These are phyloP conservation scores for Meda fulgida DNA, from an alignment of 2,797 vertebrate genomes.

Conservation along the genomic window DNA sequence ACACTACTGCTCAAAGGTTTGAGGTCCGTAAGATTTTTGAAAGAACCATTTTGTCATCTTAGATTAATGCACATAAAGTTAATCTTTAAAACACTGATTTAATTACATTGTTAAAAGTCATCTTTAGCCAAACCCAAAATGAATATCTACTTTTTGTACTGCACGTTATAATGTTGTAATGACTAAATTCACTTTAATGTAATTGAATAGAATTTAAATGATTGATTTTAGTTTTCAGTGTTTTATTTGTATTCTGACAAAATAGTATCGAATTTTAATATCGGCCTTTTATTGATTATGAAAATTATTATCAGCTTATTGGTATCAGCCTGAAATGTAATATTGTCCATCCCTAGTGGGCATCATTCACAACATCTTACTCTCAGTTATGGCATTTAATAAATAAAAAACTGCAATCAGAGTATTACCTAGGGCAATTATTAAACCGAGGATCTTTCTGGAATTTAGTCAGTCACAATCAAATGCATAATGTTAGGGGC, in stretches of 20 bases:
- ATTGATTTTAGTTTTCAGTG: background rate
- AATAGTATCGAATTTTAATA: background rate
- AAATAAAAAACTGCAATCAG: background rate
- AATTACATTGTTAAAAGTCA: background rate
- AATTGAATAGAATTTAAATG: background rate
- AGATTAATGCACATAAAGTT: background rate
- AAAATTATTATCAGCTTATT: background rate
- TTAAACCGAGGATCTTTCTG: too few relatives aligned
- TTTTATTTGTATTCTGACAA: background rate
- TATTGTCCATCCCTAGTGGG: background rate
- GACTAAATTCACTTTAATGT: background rate
- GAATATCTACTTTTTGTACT: background rate
- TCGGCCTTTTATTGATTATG: background rate
- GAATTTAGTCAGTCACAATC: too few relatives aligned
- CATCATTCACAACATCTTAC: background rate
- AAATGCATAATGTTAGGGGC: too few relatives aligned
- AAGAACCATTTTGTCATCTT: background rate
- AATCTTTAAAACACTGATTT: background rate
- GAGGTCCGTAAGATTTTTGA: background rate
- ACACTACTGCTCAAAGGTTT: background rate
- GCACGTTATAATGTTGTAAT: background rate
- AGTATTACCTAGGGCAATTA: too few relatives aligned
- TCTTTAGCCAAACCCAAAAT: background rate
- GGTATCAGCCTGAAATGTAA: background rate
- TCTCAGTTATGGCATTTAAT: background rate